Percentiles rank a stretch among this genome's conserved stretches.
phyloP scores from a whole-genome alignment of 1,140 invertebrate genomes.

The Drosophila mojavensis region DNA sequence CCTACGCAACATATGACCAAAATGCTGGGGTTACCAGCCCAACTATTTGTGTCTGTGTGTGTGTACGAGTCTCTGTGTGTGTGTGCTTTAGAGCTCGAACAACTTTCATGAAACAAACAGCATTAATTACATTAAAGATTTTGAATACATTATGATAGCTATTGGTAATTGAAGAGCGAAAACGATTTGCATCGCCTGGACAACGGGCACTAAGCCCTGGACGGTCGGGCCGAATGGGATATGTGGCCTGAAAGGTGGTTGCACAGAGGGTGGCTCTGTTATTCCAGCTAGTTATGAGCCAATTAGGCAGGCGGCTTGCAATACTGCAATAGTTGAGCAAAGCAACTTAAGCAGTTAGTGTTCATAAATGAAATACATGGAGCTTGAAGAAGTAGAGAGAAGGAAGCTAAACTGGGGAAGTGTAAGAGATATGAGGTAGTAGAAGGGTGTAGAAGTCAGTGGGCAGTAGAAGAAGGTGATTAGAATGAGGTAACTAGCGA shows the following conservation, averaged over 20 bases:
- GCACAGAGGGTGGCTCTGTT: constrained; percentile 21
- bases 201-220: constrained; percentile 3
- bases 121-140: constrained; percentile 82
- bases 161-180: constrained; percentile 44
- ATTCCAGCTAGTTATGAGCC: constrained; percentile 54
- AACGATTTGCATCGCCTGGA: constrained; percentile 23
- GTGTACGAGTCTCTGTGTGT: not conserved
- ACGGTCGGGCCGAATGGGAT: not conserved
- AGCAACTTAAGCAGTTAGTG: not conserved
- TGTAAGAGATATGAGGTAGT: not conserved
- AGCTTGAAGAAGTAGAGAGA: too few relatives aligned
- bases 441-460: not conserved
- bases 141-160: constrained; percentile 70
- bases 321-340: constrained; percentile 10
- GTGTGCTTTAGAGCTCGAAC: constrained; percentile 40
- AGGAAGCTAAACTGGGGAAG: not conserved
- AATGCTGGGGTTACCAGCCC: constrained; percentile 1
- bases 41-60: constrained; percentile 2
- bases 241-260: not conserved
- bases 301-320: constrained; percentile 37
- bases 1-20: constrained; percentile 39
- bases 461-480: not conserved
- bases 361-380: not conserved
- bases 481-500: not conserved
- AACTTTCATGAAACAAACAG: constrained; percentile 78